A percentile compares a stretch with the other conserved stretches of the same genome.
Conservation (phyloP, 2,888 invertebrate species). For the Stegana nigrithorax region DNA sequence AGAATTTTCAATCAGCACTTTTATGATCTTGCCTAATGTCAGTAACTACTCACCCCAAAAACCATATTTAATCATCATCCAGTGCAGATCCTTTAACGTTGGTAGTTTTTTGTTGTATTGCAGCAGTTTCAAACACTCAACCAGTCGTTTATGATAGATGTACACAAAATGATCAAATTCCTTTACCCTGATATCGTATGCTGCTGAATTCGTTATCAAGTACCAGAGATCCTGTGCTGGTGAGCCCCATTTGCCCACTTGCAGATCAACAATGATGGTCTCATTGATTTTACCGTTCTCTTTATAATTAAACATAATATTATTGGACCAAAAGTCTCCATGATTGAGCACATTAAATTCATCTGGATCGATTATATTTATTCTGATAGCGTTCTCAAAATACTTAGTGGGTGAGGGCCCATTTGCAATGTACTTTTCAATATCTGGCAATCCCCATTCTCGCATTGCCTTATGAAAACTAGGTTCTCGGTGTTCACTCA, state of each 20-base stretch:
- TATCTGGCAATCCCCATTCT: slow-evolving; percentile 45
- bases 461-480: slow-evolving; percentile 43
- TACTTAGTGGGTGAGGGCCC: slow-evolving; percentile 21
- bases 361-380: slow-evolving; percentile 37
- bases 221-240: slow-evolving; percentile 61
- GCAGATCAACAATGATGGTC: slow-evolving; percentile 55
- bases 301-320: slow-evolving; percentile 58
- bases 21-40: neutral
- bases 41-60: slow-evolving; percentile 48
- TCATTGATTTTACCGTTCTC: slow-evolving; percentile 41
- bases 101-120: slow-evolving; percentile 54
- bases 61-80: slow-evolving; percentile 50
- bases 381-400: slow-evolving; percentile 30
- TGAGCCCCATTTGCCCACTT: slow-evolving; percentile 58
- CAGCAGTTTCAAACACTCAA: slow-evolving; percentile 49
- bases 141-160: slow-evolving; percentile 56
- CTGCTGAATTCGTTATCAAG: slow-evolving; percentile 51
- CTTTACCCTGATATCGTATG: slow-evolving; percentile 48
- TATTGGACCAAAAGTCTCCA: slow-evolving; percentile 63
- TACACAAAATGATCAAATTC: slow-evolving; percentile 59
- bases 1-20: neutral
- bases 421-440: slow-evolving; percentile 41
- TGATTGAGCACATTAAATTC: slow-evolving; percentile 63
- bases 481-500: slow-evolving; percentile 31
- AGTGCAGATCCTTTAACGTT: slow-evolving; percentile 52